Evolutionary conservation across 2,888 invertebrate genomes (phyloP).

Genomic region (Drosophila birchii): DNA sequence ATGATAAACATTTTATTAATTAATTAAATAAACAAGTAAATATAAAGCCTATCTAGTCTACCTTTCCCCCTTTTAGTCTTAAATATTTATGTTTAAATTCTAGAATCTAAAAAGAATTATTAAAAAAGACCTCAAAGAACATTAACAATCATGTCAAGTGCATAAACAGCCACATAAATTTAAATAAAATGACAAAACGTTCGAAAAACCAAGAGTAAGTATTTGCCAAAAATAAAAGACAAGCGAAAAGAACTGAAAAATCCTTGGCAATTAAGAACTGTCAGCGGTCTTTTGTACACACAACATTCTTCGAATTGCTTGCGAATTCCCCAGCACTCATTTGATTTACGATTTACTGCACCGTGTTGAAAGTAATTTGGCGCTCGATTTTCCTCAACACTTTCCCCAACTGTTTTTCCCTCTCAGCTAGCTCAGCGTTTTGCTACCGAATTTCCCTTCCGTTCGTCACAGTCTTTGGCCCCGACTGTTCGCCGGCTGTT

Average conservation of each 20-base stretch:
- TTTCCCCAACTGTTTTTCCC: slow-evolving; percentile 11
- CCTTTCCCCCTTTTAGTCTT: neutral
- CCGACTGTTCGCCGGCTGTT: slow-evolving; percentile 42
- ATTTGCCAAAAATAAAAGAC: slow-evolving; percentile 15
- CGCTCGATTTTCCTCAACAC: slow-evolving; percentile 61
- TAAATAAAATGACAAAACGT: slow-evolving; percentile 34
- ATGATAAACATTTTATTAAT: no score
- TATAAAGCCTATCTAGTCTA: neutral
- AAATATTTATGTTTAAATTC: neutral
- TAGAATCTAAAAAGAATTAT: neutral
- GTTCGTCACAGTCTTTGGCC: slow-evolving; percentile 28
- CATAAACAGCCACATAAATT: slow-evolving; percentile 1
- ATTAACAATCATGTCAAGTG: neutral
- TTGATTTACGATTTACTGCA: slow-evolving; percentile 65
- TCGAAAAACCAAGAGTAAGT: slow-evolving; percentile 9
- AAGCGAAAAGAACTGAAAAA: slow-evolving; percentile 34
- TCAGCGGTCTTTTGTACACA: slow-evolving; percentile 79
- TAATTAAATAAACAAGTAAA: neutral
- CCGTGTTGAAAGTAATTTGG: slow-evolving; percentile 77
- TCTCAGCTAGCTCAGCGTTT: neutral
- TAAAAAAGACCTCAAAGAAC: no score
- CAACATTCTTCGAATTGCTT: slow-evolving; percentile 66
- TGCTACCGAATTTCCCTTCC: slow-evolving; percentile 37
- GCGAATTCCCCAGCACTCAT: slow-evolving; percentile 66
- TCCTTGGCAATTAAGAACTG: slow-evolving; percentile 79